A percentile compares a stretch with the other conserved stretches of the same genome.
These are phyloP conservation scores for Neocrepidodera transversa DNA, from an alignment of 2,888 invertebrate species.

Conservation along the genomic window DNA sequence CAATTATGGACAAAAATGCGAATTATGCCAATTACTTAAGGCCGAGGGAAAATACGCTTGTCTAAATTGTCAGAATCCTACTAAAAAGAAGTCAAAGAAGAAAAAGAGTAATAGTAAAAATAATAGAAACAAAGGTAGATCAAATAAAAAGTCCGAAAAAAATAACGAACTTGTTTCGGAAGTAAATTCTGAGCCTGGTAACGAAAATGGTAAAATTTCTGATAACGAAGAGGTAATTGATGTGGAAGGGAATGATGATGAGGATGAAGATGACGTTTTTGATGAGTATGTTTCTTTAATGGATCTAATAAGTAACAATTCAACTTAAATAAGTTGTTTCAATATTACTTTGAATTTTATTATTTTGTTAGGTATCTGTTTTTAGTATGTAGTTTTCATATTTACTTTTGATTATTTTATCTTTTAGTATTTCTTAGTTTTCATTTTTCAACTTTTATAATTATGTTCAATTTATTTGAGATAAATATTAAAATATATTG, in stretches of 20 bases:
- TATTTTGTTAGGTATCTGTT: too few relatives aligned
- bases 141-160: background rate
- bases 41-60: background rate
- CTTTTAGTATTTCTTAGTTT: too few relatives aligned
- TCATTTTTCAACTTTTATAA: too few relatives aligned
- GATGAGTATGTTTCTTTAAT: slow-evolving; percentile 8
- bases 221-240: too few relatives aligned
- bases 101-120: background rate
- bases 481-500: too few relatives aligned
- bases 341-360: too few relatives aligned
- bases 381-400: too few relatives aligned
- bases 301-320: background rate
- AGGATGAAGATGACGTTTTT: slow-evolving; percentile 4
- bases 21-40: background rate
- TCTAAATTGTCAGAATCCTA: background rate
- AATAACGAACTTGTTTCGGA: background rate
- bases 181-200: background rate
- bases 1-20: background rate
- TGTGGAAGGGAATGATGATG: too few relatives aligned
- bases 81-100: background rate
- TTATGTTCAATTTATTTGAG: too few relatives aligned
- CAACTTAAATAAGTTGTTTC: too few relatives aligned
- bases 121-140: background rate
- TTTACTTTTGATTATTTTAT: too few relatives aligned
- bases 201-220: background rate